Base-by-base conservation (phyloP, 2,113 vertebrate genomes). In the Baryphthengus martii region DNA sequence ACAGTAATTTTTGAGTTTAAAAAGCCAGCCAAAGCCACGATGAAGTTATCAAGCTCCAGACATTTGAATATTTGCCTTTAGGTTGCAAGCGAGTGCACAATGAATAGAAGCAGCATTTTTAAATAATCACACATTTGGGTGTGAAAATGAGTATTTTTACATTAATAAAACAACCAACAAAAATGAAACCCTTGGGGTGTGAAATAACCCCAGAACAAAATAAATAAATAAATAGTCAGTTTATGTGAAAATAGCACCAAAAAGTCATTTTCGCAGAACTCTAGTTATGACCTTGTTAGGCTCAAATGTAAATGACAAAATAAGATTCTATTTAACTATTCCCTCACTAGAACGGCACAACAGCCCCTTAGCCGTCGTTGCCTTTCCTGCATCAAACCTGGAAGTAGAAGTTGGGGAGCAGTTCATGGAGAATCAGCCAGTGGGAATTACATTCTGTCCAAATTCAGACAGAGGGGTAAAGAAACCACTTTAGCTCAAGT, bases 81-180 rank as follows among this genome's bases (percentile, higher is more conserved):
- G 95, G 88, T 93, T 92, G 89, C 78, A 75, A 94, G 93, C 44
- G 83, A 89, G 68, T 72, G 73, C 94, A 92, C 90, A 94, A 96
- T 82, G 90, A 96, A 96, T 87, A 92, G 92, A 95, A 90, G 83
- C 70, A 87, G 89, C 66, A 78, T 97, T 97, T 97, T 97, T 93
- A 95, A 97, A 96, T 96, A 94, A 94, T 97, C 95, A 90, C 96
- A 96, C 90, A 85, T 96, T 97, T 61, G 83, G 93, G 93, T 96
- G 92, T 87, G 95, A 97, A 97, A 97, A 95, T 90, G 92, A 93
- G 92, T 95, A 96, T 96, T 97, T 97, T 96, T 95, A 96, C 88
- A 97, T 97, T 96, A 96, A 96, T 95, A 96, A 96, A 97, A 94
- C 90, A 81, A 97, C 95, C 84, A 96, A 92, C 89, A 95, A 96